These are phyloP conservation scores for Dryocosmus kuriphilus DNA, from an alignment of 2,888 invertebrate genomes.

Conservation along the genomic window DNA sequence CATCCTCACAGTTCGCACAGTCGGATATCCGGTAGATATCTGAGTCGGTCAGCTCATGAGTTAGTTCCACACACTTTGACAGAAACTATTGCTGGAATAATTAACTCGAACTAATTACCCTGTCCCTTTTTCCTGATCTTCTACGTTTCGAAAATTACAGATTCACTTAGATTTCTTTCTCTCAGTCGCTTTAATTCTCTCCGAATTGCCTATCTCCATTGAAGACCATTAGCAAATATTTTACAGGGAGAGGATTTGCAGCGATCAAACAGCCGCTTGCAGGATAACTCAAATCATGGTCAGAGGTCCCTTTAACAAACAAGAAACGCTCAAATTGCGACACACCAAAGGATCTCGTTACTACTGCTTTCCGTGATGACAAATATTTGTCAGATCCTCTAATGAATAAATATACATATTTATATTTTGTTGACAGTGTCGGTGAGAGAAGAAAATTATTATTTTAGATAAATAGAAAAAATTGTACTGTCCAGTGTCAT, in stretches of 20 bases:
- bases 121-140: neutral
- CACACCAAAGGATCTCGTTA: slow-evolving; percentile 2
- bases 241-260: slow-evolving; percentile 5
- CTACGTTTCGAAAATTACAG: neutral
- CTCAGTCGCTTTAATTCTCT: slow-evolving; percentile 9
- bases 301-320: slow-evolving; percentile 2
- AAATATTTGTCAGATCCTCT: neutral
- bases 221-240: slow-evolving; percentile 23
- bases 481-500: too few relatives aligned
- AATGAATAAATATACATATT: neutral
- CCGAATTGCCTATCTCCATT: slow-evolving; percentile 7
- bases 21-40: too few relatives aligned
- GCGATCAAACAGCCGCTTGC: slow-evolving; percentile 1
- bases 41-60: neutral
- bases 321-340: slow-evolving; percentile 7
- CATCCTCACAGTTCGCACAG: too few relatives aligned
- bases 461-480: too few relatives aligned
- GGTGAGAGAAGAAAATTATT: too few relatives aligned
- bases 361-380: neutral
- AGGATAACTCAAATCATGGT: slow-evolving; percentile 4
- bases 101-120: slow-evolving; percentile 28
- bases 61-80: neutral
- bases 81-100: slow-evolving; percentile 15
- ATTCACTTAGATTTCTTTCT: slow-evolving; percentile 24
- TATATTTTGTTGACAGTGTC: too few relatives aligned